A percentile compares a stretch with the other conserved stretches of the same genome.
Conservation (phyloP, 2,888 invertebrate genomes). For the Phymatocera aterrima region DNA sequence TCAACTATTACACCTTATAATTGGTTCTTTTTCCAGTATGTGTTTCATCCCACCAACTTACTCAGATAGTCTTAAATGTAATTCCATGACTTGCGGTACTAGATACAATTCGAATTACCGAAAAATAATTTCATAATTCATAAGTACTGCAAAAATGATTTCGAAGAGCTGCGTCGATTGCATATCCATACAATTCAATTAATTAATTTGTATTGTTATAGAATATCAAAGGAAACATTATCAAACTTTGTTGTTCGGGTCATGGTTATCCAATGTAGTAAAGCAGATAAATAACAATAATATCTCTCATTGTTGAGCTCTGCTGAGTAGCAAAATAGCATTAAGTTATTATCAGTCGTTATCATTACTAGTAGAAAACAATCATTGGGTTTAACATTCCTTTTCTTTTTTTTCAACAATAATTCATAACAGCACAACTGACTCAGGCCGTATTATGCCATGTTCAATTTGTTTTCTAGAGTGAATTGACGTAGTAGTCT, state of each 20-base stretch:
- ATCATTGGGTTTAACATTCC: background rate
- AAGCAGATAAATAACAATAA: slow-evolving; percentile 10
- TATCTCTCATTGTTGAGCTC: background rate
- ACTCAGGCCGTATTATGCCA: slow-evolving; percentile 2
- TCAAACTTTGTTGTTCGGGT: background rate
- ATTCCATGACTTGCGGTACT: background rate
- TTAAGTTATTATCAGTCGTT: background rate
- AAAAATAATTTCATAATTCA: background rate
- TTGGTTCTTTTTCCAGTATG: background rate
- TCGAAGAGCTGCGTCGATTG: background rate
- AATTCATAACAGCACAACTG: background rate
- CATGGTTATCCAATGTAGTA: background rate
- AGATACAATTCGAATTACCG: background rate
- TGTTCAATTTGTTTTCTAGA: slow-evolving; percentile 18
- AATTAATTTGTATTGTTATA: background rate
- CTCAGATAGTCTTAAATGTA: background rate
- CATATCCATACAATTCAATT: background rate
- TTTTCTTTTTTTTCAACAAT: background rate
- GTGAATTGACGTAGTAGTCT: background rate
- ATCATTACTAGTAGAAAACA: slow-evolving; percentile 19
- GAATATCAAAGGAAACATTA: background rate
- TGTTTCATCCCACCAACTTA: slow-evolving; percentile 20
- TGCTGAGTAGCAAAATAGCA: background rate
- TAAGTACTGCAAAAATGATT: slow-evolving; percentile 7
- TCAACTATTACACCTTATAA: background rate